phyloP scores from a whole-genome alignment of 2,888 invertebrate genomes.

The Itoplectis maculator region DNA sequence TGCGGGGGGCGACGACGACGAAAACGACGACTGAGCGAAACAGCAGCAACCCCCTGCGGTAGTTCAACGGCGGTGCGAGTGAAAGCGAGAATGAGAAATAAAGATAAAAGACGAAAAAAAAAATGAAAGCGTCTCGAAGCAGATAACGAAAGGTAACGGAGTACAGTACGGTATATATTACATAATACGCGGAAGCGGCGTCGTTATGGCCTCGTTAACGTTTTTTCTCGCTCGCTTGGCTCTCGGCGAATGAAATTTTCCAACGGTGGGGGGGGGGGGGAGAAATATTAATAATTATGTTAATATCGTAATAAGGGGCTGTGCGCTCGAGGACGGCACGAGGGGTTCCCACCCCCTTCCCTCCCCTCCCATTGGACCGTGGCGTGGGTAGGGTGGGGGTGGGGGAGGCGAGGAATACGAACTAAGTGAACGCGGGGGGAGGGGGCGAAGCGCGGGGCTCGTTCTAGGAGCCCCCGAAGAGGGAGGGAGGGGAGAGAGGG shows the following conservation, averaged over 20 bases:
- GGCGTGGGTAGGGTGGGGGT: slow-evolving; percentile 18
- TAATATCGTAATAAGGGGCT: slow-evolving; percentile 80
- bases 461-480: slow-evolving; percentile 56
- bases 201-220: slow-evolving; percentile 72
- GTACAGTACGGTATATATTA: slow-evolving; percentile 49
- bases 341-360: background rate
- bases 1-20: slow-evolving; percentile 20
- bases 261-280: too few relatives aligned
- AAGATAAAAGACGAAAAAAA: slow-evolving; percentile 55
- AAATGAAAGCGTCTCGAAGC: background rate
- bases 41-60: slow-evolving; percentile 4
- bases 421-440: slow-evolving; percentile 31
- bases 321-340: slow-evolving; percentile 64
- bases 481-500: too few relatives aligned
- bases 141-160: slow-evolving; percentile 41
- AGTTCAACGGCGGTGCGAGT: slow-evolving; percentile 26
- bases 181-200: slow-evolving; percentile 62
- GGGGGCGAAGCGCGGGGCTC: slow-evolving; percentile 21
- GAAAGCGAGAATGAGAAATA: slow-evolving; percentile 34
- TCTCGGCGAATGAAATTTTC: slow-evolving; percentile 68
- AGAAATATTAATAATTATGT: slow-evolving; percentile 82
- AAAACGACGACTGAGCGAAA: slow-evolving; percentile 17
- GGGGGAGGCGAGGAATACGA: slow-evolving; percentile 3
- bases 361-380: slow-evolving; percentile 22
- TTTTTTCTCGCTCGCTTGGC: slow-evolving; percentile 70